Evolutionary conservation across 2,888 invertebrate genomes (phyloP), one percentile per base, ranked within the genome.

Genomic region (Eilema griseolum): DNA sequence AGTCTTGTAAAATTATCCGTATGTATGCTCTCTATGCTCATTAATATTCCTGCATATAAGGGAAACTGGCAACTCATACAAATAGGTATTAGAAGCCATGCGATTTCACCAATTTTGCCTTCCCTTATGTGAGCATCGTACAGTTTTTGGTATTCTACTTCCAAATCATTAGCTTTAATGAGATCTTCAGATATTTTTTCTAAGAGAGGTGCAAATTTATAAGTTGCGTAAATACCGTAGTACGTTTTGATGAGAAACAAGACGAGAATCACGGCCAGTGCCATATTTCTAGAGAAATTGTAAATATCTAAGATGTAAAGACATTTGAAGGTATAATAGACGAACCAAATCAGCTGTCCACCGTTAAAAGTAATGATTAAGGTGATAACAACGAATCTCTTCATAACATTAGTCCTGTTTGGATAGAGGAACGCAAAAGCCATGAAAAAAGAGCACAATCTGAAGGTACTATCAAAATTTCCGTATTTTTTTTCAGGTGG

Each of bases 201-300:
- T 10, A 93, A 70, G 3, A 93, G 62, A 10, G 81, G 67, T 11
- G 83, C 81, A 62, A 89, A 93, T 61, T 82, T 85, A 3, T 85
- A 79, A 0, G 85, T 89, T 24, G 89, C 89, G 14, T 78, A 82
- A 61, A 85, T 86, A 2, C 82, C 85, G 69, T 92, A 91, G 62
- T 89, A 87, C 0, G 86, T 86, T 88, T 93, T 93, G n/a, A 91
- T 85, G 33, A 92, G 86, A 69, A 90, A 93, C 2, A 93, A 77
- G 11, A 83, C n/a, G 0, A 89, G 73, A 4, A 92, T 73, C 1
- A 92, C 76, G 0, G 83, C 86, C 46, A 92, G 73, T 3, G 92
- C 87, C 74, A 92, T 81, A 71, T 92, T 90, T 66, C 91, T 85
- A 11, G 90, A 80, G 3, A 92, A 84, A 71, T 92, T 93, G 61